phyloP scores from a whole-genome alignment of 1,140 invertebrate genomes.

The Apis cerana region DNA sequence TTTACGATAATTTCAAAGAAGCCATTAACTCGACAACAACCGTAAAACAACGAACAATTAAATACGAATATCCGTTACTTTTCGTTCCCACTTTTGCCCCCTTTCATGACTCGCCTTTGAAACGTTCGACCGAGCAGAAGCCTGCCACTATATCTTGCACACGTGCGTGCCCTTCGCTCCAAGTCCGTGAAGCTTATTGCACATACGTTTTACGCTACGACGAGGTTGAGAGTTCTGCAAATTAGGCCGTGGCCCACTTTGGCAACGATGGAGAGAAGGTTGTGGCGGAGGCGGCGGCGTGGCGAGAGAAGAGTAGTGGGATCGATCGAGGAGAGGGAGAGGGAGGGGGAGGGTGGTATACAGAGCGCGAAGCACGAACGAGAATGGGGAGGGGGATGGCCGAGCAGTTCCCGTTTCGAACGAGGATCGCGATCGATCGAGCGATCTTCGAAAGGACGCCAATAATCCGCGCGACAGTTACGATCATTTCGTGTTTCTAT shows the following conservation, averaged over 20 bases:
- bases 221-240: conserved; percentile 73
- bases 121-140: neutral
- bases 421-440: conserved; percentile 45
- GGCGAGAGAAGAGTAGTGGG: conserved; percentile 38
- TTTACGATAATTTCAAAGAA: no score
- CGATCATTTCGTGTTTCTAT: no score
- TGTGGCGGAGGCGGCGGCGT: conserved; percentile 4
- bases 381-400: neutral
- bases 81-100: neutral
- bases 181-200: conserved; percentile 60
- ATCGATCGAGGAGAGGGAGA: conserved; percentile 52
- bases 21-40: neutral
- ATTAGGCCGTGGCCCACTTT: conserved; percentile 80
- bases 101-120: no score
- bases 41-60: neutral
- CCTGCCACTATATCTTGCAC: conserved; percentile 8
- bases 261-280: conserved; percentile 56
- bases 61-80: neutral
- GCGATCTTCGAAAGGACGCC: neutral
- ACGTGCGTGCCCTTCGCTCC: conserved; percentile 60
- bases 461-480: neutral
- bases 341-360: neutral
- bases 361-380: conserved; percentile 6
- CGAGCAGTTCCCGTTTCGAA: conserved; percentile 44
- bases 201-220: conserved; percentile 47